These are phyloP conservation scores for Onychomys leucogaster DNA, from an alignment of 2,797 vertebrate species.

Conservation along the genomic window DNA sequence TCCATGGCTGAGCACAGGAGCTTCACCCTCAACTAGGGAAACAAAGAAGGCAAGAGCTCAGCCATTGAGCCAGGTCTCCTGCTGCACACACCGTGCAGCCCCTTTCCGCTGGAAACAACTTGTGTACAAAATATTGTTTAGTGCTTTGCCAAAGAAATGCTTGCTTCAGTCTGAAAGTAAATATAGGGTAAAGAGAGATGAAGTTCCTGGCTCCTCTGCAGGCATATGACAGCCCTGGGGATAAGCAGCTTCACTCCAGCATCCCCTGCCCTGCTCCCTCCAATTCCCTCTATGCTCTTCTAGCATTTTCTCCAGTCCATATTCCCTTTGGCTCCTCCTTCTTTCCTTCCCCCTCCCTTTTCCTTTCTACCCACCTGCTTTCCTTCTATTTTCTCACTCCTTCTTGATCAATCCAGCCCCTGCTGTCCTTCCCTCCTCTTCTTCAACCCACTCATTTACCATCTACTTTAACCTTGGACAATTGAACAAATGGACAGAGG, in stretches of 20 bases:
- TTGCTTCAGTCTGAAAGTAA: not conserved
- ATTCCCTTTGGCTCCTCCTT: no score
- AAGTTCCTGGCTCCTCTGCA: no score
- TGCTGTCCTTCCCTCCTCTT: no score
- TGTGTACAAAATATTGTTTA: not conserved
- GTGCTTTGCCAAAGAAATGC: not conserved
- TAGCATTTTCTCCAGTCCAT: not conserved
- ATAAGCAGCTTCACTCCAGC: not conserved
- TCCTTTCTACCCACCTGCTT: not conserved
- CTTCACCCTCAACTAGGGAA: not conserved
- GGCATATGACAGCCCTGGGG: no score
- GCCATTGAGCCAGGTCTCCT: not conserved
- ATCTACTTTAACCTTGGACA: no score
- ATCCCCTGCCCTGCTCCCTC: no score
- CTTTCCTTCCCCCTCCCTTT: not conserved
- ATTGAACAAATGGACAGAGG: not conserved
- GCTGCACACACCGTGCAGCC: no score
- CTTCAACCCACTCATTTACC: not conserved
- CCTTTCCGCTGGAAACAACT: not conserved
- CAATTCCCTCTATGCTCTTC: accelerated
- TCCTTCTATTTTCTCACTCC: not conserved
- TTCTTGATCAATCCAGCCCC: no score
- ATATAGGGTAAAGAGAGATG: not conserved
- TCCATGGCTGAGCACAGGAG: not conserved
- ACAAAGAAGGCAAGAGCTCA: not conserved